Percentiles rank a stretch among this genome's conserved stretches.
These are phyloP conservation scores for Crotalus helleri DNA, from an alignment of 2,113 vertebrate species.

Conservation along the genomic window DNA sequence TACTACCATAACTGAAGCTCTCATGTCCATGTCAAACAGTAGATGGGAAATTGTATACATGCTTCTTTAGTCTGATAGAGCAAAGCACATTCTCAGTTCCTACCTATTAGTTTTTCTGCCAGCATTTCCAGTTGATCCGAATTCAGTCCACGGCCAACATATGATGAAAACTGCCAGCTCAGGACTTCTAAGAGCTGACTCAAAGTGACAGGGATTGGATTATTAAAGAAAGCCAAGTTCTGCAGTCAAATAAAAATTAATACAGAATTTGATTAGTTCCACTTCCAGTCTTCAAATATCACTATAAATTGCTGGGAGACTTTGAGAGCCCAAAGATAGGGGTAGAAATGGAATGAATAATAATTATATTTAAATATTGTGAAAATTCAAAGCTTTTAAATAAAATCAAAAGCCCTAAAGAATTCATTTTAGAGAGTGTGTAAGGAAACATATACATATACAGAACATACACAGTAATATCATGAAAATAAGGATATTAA, in stretches of 20 bases:
- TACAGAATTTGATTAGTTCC: neutral
- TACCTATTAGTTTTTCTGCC: conserved; percentile 90
- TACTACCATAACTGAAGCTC: neutral
- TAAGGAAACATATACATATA: neutral
- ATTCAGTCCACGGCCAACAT: conserved; percentile 87
- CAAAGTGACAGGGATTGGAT: conserved; percentile 81
- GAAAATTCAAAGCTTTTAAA: neutral
- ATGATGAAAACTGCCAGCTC: conserved; percentile 95
- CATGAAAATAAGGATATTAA: neutral
- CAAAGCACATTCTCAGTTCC: neutral
- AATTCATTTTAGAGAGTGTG: neutral
- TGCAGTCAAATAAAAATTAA: conserved; percentile 61
- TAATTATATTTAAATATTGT: neutral
- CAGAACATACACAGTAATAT: neutral
- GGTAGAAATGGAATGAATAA: neutral
- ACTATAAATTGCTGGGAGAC: neutral
- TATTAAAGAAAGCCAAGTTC: conserved; percentile 91
- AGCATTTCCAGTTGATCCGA: conserved; percentile 91
- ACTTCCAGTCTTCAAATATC: neutral
- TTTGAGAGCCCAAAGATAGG: neutral
- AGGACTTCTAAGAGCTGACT: conserved; percentile 91
- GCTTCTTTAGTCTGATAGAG: neutral
- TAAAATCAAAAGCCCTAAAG: neutral
- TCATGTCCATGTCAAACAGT: neutral
- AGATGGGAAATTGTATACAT: neutral